Conservation (phyloP, 2,797 vertebrate genomes). For the Galagoides demidoff region DNA sequence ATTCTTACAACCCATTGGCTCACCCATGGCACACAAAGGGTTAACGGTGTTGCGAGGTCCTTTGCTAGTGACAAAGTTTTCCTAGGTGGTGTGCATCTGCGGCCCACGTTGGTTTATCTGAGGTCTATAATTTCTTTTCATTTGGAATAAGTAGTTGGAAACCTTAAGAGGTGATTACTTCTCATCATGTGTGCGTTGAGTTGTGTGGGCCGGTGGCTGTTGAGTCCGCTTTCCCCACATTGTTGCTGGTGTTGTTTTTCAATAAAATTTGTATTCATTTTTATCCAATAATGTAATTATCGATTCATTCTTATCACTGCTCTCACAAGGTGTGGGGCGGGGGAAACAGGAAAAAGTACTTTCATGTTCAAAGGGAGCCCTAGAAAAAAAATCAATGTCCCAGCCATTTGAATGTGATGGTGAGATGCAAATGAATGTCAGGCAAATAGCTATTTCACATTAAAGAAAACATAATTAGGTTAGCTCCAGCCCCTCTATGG, state of each 20-base stretch:
- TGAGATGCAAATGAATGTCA: conserved; percentile 68
- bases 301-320: conserved; percentile 72
- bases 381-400: conserved; percentile 69
- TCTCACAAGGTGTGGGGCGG: conserved; percentile 23
- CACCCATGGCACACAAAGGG: background rate
- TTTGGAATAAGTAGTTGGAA: background rate
- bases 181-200: background rate
- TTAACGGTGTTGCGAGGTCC: fast-evolving
- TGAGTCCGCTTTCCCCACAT: conserved; percentile 39
- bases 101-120: background rate
- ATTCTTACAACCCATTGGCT: background rate
- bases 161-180: background rate
- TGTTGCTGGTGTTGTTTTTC: conserved; percentile 79
- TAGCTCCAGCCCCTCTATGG: conserved; percentile 10
- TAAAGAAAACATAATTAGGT: conserved; percentile 81
- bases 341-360: conserved; percentile 48
- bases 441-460: conserved; percentile 74
- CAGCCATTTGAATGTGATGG: conserved; percentile 62
- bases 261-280: conserved; percentile 85
- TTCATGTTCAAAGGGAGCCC: conserved; percentile 79
- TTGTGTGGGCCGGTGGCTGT: conserved; percentile 49
- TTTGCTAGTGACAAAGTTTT: background rate
- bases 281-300: conserved; percentile 83
- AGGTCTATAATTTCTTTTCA: conserved; percentile 46
- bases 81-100: background rate